A percentile compares a stretch with the other conserved stretches of the same genome.
These are phyloP conservation scores for Cyphotilapia sp. DNA, from an alignment of 2,113 vertebrate species.

Conservation along the genomic window DNA sequence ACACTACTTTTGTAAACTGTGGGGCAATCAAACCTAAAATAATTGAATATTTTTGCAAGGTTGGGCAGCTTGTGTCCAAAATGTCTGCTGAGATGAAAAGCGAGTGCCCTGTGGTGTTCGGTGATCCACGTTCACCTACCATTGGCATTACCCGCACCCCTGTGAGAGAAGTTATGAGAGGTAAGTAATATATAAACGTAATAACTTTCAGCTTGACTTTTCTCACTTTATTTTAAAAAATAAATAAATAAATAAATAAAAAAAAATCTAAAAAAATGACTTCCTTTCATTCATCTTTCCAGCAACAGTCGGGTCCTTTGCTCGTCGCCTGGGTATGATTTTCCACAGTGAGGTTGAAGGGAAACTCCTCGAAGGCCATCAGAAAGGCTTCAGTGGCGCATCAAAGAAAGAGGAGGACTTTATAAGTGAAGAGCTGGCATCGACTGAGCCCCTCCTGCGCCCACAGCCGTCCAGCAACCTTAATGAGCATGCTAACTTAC, in stretches of 20 bases:
- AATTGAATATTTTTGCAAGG: conserved; percentile 3
- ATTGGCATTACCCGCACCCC: conserved; percentile 81
- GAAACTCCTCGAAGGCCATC: not conserved
- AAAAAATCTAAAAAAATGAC: not conserved
- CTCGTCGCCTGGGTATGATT: conserved; percentile 74
- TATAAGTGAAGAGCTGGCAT: conserved; percentile 15
- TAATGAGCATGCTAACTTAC: conserved; percentile 9
- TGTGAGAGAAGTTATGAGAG: conserved; percentile 69
- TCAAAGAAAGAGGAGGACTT: conserved; percentile 4
- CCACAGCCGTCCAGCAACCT: not conserved
- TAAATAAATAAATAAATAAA: accelerated
- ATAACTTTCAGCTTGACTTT: not conserved
- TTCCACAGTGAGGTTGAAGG: conserved; percentile 63
- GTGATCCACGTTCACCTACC: conserved; percentile 85
- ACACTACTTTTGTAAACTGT: not conserved
- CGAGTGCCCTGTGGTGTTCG: not conserved
- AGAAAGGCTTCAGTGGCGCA: not conserved
- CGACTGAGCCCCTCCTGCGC: conserved; percentile 50
- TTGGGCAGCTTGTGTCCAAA: conserved; percentile 8
- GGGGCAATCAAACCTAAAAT: not conserved
- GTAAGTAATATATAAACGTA: conserved; percentile 43
- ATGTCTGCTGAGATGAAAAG: not conserved
- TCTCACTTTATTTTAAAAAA: not conserved
- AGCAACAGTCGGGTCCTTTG: conserved; percentile 75
- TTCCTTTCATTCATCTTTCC: not conserved